Evolutionary conservation across 2,888 invertebrate genomes (phyloP), one percentile per base, ranked within the genome.

Genomic region (Synanthedon myopaeformis): DNA sequence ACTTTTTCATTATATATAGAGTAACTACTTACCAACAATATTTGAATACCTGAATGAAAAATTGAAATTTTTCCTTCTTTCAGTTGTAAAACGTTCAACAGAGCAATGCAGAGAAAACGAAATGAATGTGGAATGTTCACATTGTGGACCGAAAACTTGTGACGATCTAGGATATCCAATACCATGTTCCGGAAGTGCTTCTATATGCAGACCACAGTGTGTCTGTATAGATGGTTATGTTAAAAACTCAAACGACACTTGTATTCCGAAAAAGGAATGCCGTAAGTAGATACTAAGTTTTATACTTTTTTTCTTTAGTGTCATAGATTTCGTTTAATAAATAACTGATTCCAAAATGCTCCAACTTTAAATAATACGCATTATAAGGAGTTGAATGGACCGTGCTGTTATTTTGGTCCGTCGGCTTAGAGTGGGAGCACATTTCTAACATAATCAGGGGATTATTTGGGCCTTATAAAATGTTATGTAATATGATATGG

Each of bases 71-170:
- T 4, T 42, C 53, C 10, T 35, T 35, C 2, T 35, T 53, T 12
- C 63, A 74, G 76, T 71, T n/a, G 65, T 70, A 3, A 76, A 74
- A 56, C 64, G 72, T 1, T 67, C 71, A 35, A 57, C 62, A 14
- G 49, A 49, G 11, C 17, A 13, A 13, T 79, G 79, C 57, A 59
- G 63, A 11, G 60, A 59, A 2, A 74, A 79, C 35, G 79, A 82
- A 58, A 67, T 65, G 61, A 61, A 59, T 41, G 69, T 74, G 3
- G 74, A 76, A 55, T 82, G 81, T 53, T 61, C 65, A 0, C 67
- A 77, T 55, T 78, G 76, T 35, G 82, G 83, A 0, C 81, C 80
- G 1, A 75, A 76, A 61, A 71, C 60, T 0, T 83, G 82, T 53
- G 64, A 63, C 1, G 76, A 82, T 12, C 64, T 79, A 2, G 79